phyloP scores from a whole-genome alignment of 2,113 vertebrate species.

The Circaetus gallicus region DNA sequence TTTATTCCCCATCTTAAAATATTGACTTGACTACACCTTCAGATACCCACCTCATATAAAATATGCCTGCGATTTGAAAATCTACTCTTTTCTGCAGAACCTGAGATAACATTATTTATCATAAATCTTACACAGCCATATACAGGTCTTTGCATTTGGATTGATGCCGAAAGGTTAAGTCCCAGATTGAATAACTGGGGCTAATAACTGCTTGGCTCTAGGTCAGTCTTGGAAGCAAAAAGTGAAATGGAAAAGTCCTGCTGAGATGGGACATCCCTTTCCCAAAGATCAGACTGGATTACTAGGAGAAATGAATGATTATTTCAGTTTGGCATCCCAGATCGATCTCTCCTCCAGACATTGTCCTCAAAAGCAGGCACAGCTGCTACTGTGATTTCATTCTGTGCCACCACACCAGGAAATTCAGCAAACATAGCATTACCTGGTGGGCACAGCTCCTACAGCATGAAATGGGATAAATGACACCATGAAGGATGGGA shows the following conservation, averaged over 20 bases:
- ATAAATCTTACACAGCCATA: not conserved
- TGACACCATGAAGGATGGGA: not conserved
- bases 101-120: not conserved
- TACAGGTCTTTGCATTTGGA: not conserved
- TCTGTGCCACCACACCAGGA: not conserved
- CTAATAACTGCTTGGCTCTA: not conserved
- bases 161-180: not conserved
- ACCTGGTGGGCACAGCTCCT: not conserved
- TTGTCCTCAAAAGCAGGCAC: not conserved
- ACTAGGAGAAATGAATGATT: not conserved
- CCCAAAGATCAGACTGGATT: not conserved
- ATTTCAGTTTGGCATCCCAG: not conserved
- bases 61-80: not conserved
- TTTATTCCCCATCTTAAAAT: not conserved
- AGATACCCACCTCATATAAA: not conserved
- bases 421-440: not conserved
- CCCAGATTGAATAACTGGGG: not conserved
- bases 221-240: not conserved
- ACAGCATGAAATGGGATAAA: not conserved
- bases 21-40: not conserved
- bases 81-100: not conserved
- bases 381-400: not conserved
- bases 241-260: not conserved
- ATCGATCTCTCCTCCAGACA: not conserved
- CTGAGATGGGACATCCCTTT: not conserved